Conservation (phyloP, 2,113 vertebrate genomes). For the Psilopsiagon aymara region DNA sequence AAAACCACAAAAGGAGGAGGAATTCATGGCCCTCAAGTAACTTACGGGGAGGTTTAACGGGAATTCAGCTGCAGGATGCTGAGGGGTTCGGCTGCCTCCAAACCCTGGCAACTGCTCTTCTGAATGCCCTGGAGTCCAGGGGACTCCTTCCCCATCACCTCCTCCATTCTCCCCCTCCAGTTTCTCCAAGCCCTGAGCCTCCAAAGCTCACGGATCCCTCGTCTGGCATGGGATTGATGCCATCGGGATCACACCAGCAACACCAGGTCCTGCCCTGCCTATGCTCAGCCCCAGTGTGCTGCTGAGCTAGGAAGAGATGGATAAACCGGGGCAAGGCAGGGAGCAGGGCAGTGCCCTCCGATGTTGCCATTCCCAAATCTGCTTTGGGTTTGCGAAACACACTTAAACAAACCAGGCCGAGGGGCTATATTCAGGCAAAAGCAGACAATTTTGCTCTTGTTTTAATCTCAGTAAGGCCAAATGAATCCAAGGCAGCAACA, state of each 20-base stretch:
- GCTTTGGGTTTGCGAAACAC: neutral
- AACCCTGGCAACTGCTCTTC: neutral
- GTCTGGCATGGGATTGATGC: neutral
- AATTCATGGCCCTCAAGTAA: neutral
- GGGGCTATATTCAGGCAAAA: neutral
- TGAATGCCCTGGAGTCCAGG: fast-evolving
- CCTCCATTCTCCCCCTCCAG: no score
- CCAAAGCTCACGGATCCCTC: neutral
- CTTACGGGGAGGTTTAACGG: neutral
- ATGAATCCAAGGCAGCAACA: neutral
- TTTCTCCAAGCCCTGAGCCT: neutral
- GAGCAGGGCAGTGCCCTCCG: neutral
- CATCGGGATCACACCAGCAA: neutral
- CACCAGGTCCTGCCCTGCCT: neutral
- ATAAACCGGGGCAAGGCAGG: neutral
- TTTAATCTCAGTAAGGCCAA: neutral
- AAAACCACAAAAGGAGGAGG: neutral
- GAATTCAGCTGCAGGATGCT: neutral
- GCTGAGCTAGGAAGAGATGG: neutral
- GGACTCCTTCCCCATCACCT: neutral
- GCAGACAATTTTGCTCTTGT: neutral
- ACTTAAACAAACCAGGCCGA: neutral
- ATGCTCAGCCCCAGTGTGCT: fast-evolving
- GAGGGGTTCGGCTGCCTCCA: neutral
- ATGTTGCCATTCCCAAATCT: neutral